These are phyloP conservation scores for Deilephila elpenor DNA, from an alignment of 2,888 invertebrate species.

Conservation along the genomic window DNA sequence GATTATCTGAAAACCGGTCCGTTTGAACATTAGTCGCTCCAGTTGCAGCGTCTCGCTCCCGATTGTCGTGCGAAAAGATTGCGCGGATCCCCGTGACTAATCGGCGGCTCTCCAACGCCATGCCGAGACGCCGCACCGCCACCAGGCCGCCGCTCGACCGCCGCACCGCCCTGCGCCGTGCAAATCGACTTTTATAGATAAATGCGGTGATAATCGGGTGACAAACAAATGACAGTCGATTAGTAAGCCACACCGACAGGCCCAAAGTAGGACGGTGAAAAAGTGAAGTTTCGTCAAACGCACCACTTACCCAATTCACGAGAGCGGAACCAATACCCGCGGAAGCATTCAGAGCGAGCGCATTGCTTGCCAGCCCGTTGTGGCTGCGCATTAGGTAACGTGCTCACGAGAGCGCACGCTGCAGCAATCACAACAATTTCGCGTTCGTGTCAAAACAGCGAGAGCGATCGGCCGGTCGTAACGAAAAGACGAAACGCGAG, in stretches of 20 bases:
- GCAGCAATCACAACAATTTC: slow-evolving; percentile 72
- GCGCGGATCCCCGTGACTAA: slow-evolving; percentile 65
- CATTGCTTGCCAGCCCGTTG: slow-evolving; percentile 66
- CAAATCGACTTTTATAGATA: slow-evolving; percentile 68
- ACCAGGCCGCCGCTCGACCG: slow-evolving; percentile 24
- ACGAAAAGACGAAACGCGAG: slow-evolving; percentile 16
- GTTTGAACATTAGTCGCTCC: slow-evolving; percentile 78
- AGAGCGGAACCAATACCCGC: slow-evolving; percentile 80
- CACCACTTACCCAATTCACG: slow-evolving; percentile 81
- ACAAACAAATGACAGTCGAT: slow-evolving; percentile 67
- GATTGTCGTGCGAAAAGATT: slow-evolving; percentile 79
- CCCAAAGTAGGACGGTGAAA: slow-evolving; percentile 71
- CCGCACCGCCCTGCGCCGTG: slow-evolving; percentile 48
- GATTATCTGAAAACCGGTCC: slow-evolving; percentile 64
- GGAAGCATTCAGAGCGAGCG: slow-evolving; percentile 73
- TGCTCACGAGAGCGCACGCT: slow-evolving; percentile 68
- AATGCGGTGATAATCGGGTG: slow-evolving; percentile 69
- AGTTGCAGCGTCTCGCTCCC: slow-evolving; percentile 75
- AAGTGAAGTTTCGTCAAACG: slow-evolving; percentile 82
- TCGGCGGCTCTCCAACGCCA: slow-evolving; percentile 63
- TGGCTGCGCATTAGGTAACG: slow-evolving; percentile 77
- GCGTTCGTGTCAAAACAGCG: slow-evolving; percentile 67
- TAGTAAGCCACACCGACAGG: slow-evolving; percentile 58
- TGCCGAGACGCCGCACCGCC: slow-evolving; percentile 50
- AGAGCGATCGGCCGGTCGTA: slow-evolving; percentile 54